Evolutionary conservation across 2,797 vertebrate genomes (phyloP), one percentile per base, ranked within the genome.

Genomic region (Pangasius sanitwongsei): DNA sequence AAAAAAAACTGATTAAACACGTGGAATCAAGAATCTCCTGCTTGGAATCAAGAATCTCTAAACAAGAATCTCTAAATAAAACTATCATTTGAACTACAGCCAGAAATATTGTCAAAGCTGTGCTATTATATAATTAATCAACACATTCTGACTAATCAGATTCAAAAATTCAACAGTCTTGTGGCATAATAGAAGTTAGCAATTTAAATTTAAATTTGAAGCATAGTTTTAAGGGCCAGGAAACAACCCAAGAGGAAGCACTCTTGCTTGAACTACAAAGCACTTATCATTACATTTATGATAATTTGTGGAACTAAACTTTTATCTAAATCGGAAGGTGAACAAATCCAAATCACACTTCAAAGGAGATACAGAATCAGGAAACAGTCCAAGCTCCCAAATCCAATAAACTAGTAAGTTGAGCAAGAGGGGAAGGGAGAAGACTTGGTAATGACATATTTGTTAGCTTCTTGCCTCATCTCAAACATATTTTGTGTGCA

Each of bases 181-280:
- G 67, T 18, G 6, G 31, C 7, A 70, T 34, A 70, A 70, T 18
- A 70, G 15, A 70, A 16, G 34, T 18, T 20, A 34, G 31, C 31
- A 15, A 70, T 34, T 34, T 34, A 16, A 69, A 67, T 44, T 15
- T 69, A 5, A 69, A 34, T 7, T 34, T 20, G 16, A 70, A 20
- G 31, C 20, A 77, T 25, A 50, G 11, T 50, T 77, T 28, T 23
- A 41, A 74, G 37, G 31, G 50, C 84, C 69, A 37, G 20, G 20
- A 74, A 72, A 57, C 12, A 86, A 72, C 67, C 67, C 67, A 86
- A 1, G 31, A 74, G 50, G 55, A 86, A 74, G 53, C 18, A 25
- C 34, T 44, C 20, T 15, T 86, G 28, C 50, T 70, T 25, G 44
- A 28, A 50, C 11, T 77, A 77, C 25, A 77, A 50, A 77, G 11